These are phyloP conservation scores for Hemistola chrysoprasaria DNA, from an alignment of 2,888 invertebrate species.

Conservation along the genomic window DNA sequence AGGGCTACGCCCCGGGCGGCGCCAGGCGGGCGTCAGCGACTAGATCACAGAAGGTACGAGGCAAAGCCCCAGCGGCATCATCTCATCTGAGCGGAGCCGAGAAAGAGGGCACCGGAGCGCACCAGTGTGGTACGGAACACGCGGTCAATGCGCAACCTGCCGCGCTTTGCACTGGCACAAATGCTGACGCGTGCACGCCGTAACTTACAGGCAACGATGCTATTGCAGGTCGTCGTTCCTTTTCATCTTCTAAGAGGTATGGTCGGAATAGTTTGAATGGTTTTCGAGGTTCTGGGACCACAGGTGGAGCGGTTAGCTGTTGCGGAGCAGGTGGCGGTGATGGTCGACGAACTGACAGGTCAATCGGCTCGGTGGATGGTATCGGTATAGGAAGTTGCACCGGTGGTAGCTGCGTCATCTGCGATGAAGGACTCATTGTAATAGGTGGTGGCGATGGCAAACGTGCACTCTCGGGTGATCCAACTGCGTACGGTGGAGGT, in stretches of 20 bases:
- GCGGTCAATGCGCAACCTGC: constrained; percentile 64
- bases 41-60: constrained; percentile 75
- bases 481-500: constrained; percentile 69
- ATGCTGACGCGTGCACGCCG: constrained; percentile 70
- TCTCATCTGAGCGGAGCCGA: constrained; percentile 75
- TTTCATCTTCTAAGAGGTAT: constrained; percentile 86
- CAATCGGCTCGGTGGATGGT: constrained; percentile 58
- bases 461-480: constrained; percentile 71
- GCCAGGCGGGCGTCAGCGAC: constrained; percentile 77
- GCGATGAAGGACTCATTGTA: constrained; percentile 40
- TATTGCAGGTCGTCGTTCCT: constrained; percentile 62
- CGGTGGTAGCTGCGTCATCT: constrained; percentile 42
- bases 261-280: constrained; percentile 90
- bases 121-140: constrained; percentile 82
- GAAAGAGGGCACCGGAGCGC: constrained; percentile 84
- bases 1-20: constrained; percentile 79
- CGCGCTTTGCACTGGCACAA: constrained; percentile 73
- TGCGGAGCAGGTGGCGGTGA: constrained; percentile 62
- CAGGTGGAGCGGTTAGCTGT: constrained; percentile 44
- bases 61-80: constrained; percentile 61
- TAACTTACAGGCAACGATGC: constrained; percentile 62
- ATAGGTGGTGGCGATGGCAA: constrained; percentile 66
- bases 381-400: constrained; percentile 46
- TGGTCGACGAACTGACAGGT: constrained; percentile 60
- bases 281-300: constrained; percentile 70